A percentile compares a stretch with the other conserved stretches of the same genome.
Evolutionary conservation across 1,140 invertebrate species (phyloP).

Genomic region (Camponotus pennsylvanicus): DNA sequence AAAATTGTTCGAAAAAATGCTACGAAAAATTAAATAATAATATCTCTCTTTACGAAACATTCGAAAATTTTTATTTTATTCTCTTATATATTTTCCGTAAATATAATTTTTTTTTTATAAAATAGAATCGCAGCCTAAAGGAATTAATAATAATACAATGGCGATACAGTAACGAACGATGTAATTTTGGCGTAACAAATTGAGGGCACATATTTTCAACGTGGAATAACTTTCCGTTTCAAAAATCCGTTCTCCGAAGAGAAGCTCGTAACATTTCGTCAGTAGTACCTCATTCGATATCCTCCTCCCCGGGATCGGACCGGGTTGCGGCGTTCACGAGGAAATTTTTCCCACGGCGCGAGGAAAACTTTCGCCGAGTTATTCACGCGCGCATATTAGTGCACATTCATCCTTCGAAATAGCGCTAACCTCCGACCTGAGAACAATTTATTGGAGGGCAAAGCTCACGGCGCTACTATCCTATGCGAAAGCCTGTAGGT

Average conservation of each 20-base stretch:
- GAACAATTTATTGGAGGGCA: constrained; percentile 69
- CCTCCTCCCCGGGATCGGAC: constrained; percentile 15
- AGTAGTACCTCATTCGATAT: constrained; percentile 42
- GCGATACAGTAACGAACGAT: not conserved
- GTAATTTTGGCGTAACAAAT: constrained; percentile 15
- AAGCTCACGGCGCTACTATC: constrained; percentile 27
- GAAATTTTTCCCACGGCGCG: constrained; percentile 55
- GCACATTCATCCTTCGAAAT: constrained; percentile 72
- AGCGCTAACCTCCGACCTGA: constrained; percentile 64
- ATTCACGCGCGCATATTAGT: constrained; percentile 69
- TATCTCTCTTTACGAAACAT: not conserved
- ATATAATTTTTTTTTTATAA: not conserved
- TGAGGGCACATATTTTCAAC: not conserved
- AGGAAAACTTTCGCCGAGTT: constrained; percentile 56
- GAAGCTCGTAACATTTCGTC: constrained; percentile 48
- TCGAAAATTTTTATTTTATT: not conserved
- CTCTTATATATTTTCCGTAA: not conserved
- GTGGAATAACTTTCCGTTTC: constrained; percentile 47
- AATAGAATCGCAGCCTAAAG: not conserved
- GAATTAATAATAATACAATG: constrained; percentile 13
- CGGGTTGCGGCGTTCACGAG: not conserved
- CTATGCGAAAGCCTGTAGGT: constrained; percentile 43
- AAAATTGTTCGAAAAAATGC: not conserved
- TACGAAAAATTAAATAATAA: constrained; percentile 21
- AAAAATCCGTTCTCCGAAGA: constrained; percentile 35